phyloP scores from a whole-genome alignment of 1,140 invertebrate species.

The Ceratina australensis region DNA sequence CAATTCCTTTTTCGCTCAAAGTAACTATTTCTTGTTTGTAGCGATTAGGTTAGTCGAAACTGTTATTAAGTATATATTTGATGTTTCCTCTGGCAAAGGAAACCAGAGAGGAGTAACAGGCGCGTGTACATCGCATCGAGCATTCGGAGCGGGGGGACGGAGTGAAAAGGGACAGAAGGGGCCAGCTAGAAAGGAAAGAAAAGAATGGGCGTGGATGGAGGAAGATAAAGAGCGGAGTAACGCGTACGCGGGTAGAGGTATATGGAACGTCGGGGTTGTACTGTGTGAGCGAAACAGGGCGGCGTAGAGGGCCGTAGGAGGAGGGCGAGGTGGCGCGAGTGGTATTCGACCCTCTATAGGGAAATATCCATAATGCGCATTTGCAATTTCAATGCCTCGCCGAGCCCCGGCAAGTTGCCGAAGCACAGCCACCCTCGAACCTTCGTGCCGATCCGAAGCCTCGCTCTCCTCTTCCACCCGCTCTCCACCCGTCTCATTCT shows the following conservation, averaged over 20 bases:
- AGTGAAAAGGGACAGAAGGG: background rate
- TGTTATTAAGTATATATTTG: too few relatives aligned
- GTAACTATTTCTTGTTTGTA: too few relatives aligned
- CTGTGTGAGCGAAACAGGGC: slow-evolving; percentile 1
- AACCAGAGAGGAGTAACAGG: background rate
- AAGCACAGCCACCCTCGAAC: slow-evolving; percentile 59
- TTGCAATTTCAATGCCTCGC: slow-evolving; percentile 79
- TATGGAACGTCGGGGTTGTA: slow-evolving; percentile 24
- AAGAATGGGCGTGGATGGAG: slow-evolving; percentile 29
- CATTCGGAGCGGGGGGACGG: too few relatives aligned
- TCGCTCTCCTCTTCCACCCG: slow-evolving; percentile 49
- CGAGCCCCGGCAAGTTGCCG: slow-evolving; percentile 64
- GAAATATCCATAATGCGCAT: slow-evolving; percentile 80
- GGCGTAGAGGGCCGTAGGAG: slow-evolving; percentile 8
- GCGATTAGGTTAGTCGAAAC: too few relatives aligned
- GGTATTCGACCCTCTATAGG: slow-evolving; percentile 74
- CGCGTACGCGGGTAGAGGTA: slow-evolving; percentile 52
- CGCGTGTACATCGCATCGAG: slow-evolving; percentile 23
- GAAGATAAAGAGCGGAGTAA: slow-evolving; percentile 48
- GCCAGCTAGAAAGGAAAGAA: slow-evolving; percentile 1
- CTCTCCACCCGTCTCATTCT: slow-evolving; percentile 6
- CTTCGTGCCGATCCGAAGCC: slow-evolving; percentile 56
- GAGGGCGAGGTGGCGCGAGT: slow-evolving; percentile 20
- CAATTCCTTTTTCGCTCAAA: too few relatives aligned
- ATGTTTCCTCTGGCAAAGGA: background rate